Evolutionary conservation across 2,113 vertebrate species (phyloP).

Genomic region (Otocyon megalotis): DNA sequence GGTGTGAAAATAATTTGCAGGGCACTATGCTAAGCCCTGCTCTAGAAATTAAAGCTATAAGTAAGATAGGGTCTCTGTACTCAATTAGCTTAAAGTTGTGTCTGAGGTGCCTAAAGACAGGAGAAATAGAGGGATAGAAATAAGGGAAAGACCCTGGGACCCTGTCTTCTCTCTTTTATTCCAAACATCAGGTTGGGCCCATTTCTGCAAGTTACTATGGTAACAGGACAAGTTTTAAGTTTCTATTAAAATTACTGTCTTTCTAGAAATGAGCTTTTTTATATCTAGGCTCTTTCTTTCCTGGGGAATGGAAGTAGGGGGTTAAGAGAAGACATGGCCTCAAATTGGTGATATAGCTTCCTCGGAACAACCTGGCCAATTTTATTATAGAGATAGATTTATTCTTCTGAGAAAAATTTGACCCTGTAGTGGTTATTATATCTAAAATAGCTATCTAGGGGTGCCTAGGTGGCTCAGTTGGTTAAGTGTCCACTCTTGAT

Average conservation of each 20-base stretch:
- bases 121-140: neutral
- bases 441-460: neutral
- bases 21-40: neutral
- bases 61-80: neutral
- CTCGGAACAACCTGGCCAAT: neutral
- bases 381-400: neutral
- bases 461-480: neutral
- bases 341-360: neutral
- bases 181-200: neutral
- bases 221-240: neutral
- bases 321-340: neutral
- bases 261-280: conserved; percentile 7
- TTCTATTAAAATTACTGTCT: conserved; percentile 24
- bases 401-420: neutral
- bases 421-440: neutral
- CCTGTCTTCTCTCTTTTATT: neutral
- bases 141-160: neutral
- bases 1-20: neutral
- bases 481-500: too few species aligned
- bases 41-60: neutral
- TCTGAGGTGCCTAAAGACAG: neutral
- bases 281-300: neutral
- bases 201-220: conserved; percentile 2
- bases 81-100: neutral
- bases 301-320: neutral